Percentiles rank a stretch among this genome's conserved stretches.
Evolutionary conservation across 2,888 invertebrate genomes (phyloP).

Genomic region (Antheraea yamamai): DNA sequence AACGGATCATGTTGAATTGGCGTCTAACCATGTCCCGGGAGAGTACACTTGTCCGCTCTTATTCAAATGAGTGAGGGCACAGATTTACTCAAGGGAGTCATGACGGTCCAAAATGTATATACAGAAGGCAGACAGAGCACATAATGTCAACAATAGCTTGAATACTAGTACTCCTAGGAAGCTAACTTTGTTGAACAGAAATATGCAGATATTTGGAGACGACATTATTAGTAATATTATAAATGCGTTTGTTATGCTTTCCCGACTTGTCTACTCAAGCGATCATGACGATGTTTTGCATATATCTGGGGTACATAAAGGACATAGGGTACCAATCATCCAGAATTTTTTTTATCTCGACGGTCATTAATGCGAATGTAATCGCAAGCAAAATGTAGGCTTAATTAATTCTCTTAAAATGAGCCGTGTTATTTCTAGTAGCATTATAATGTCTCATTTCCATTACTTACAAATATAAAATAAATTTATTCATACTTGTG

Average conservation of each 20-base stretch:
- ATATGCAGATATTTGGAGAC: slow-evolving; percentile 1
- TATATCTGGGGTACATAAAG: too few relatives aligned
- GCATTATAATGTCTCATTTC: neutral
- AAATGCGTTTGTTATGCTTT: too few relatives aligned
- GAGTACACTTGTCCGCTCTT: slow-evolving; percentile 65
- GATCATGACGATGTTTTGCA: too few relatives aligned
- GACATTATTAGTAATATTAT: too few relatives aligned
- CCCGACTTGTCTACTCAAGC: too few relatives aligned
- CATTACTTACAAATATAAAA: neutral
- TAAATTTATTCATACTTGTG: neutral
- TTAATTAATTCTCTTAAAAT: neutral
- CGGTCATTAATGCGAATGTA: too few relatives aligned
- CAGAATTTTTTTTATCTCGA: too few relatives aligned
- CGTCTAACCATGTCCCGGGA: slow-evolving; percentile 47
- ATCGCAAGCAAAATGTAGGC: too few relatives aligned
- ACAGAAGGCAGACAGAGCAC: slow-evolving; percentile 12
- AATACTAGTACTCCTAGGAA: neutral
- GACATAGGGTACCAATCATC: too few relatives aligned
- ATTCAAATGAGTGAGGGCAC: slow-evolving; percentile 74
- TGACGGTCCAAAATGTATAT: slow-evolving; percentile 43
- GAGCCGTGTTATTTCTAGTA: neutral
- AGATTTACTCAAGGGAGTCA: slow-evolving; percentile 61
- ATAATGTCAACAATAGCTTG: slow-evolving; percentile 8
- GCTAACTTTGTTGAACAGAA: neutral
- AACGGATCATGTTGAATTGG: slow-evolving; percentile 1